phyloP scores from a whole-genome alignment of 2,113 vertebrate species.

The Macquaria ambigua region DNA sequence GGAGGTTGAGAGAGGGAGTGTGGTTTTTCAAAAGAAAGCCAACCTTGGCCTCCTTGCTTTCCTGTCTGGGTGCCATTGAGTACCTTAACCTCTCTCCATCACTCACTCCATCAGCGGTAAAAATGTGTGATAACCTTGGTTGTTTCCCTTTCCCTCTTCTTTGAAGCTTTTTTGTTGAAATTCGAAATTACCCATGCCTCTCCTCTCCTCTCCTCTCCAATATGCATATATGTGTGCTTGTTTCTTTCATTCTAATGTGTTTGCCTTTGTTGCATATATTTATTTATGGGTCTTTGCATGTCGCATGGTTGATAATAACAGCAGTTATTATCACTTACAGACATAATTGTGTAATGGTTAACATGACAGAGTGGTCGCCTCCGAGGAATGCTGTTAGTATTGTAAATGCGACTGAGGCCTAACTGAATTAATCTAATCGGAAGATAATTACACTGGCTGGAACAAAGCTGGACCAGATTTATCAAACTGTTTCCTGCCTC shows the following conservation, averaged over 20 bases:
- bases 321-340: conserved; percentile 72
- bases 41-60: conserved; percentile 60
- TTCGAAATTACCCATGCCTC: too few relatives aligned
- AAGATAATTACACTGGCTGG: conserved; percentile 84
- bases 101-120: conserved; percentile 39
- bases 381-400: conserved; percentile 79
- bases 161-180: conserved; percentile 43
- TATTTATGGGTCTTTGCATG: conserved; percentile 60
- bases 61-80: conserved; percentile 24
- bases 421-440: conserved; percentile 85
- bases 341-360: conserved; percentile 83
- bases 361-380: conserved; percentile 82
- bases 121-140: conserved; percentile 49
- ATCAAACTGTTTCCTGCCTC: conserved; percentile 72
- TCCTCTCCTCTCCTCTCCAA: not conserved
- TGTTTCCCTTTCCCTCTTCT: conserved; percentile 16
- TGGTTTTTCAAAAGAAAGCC: conserved; percentile 47
- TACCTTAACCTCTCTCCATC: conserved; percentile 49
- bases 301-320: conserved; percentile 68
- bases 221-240: conserved; percentile 20
- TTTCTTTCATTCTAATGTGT: conserved; percentile 33
- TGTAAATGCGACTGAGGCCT: conserved; percentile 77
- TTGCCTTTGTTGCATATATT: conserved; percentile 42
- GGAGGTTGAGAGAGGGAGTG: not conserved
- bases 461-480: conserved; percentile 79